A percentile compares a stretch with the other conserved stretches of the same genome.
phyloP scores from a whole-genome alignment of 92 coral and sea anemone species.

The Metridium senile region DNA sequence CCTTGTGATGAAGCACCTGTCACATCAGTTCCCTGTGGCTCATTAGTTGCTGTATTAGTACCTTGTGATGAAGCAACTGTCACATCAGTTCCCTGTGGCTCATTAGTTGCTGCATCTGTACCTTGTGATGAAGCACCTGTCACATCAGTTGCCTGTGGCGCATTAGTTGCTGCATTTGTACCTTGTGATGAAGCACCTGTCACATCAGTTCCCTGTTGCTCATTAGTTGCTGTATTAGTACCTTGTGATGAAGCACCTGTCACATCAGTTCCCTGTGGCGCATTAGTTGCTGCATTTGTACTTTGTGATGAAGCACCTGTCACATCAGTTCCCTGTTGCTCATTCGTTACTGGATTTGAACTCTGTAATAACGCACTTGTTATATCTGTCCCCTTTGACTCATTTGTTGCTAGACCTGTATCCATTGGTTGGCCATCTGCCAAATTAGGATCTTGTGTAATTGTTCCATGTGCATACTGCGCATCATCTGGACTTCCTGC shows the following conservation, averaged over 20 bases:
- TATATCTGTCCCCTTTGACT: background rate
- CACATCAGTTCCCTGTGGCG: too few species aligned
- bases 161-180: background rate
- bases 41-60: background rate
- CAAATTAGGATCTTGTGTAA: background rate
- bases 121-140: background rate
- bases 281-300: background rate
- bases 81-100: background rate
- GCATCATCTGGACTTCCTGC: background rate
- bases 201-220: background rate
- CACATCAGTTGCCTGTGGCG: background rate
- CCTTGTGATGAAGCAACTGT: background rate
- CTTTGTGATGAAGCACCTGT: background rate
- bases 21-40: background rate
- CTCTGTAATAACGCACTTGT: too few species aligned
- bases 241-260: too few species aligned
- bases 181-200: background rate
- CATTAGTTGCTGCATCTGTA: background rate
- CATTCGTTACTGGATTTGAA: background rate
- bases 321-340: background rate
- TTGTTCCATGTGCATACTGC: background rate
- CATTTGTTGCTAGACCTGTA: background rate
- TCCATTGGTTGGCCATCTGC: background rate
- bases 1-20: background rate
- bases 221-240: background rate